A percentile compares a stretch with the other conserved stretches of the same genome.
phyloP scores from a whole-genome alignment of 2,797 vertebrate species.

The Benthosema pterotum region DNA sequence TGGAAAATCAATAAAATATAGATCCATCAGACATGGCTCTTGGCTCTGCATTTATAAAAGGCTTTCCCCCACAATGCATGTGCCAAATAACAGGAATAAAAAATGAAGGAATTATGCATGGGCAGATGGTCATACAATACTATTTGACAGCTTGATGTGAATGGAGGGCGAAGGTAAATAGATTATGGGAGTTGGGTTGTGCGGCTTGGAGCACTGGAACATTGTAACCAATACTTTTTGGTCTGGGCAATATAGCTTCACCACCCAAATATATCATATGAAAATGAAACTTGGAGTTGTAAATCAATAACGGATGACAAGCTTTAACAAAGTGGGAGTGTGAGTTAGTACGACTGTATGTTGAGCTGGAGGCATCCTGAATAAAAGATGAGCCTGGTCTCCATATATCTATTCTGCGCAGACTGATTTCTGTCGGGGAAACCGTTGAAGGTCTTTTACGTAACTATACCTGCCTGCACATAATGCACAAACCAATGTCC shows the following conservation, averaged over 20 bases:
- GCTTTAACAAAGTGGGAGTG: constrained; percentile 17
- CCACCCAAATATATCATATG: constrained; percentile 35
- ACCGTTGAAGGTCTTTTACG: constrained; percentile 12
- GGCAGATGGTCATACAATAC: constrained; percentile 25
- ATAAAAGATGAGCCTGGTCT: constrained; percentile 47
- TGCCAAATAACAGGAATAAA: constrained; percentile 13
- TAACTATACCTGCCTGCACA: constrained; percentile 8
- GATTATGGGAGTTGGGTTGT: constrained; percentile 18
- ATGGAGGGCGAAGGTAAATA: constrained; percentile 24
- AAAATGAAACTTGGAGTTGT: constrained; percentile 46
- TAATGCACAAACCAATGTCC: background rate
- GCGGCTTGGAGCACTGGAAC: constrained; percentile 26
- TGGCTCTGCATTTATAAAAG: constrained; percentile 39
- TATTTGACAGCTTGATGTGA: constrained; percentile 23
- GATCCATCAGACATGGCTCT: constrained; percentile 27
- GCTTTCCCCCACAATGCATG: constrained; percentile 13
- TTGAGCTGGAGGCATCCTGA: constrained; percentile 37
- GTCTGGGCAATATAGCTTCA: constrained; percentile 28
- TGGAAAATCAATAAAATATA: constrained; percentile 52
- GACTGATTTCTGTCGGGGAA: constrained; percentile 34
- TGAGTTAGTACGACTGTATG: constrained; percentile 18
- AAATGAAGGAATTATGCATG: constrained; percentile 34
- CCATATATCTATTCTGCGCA: background rate
- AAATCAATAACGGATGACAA: constrained; percentile 60
- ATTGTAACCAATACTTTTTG: constrained; percentile 23